A percentile compares a stretch with the other conserved stretches of the same genome.
Evolutionary conservation across 2,113 vertebrate species (phyloP).

Genomic region (Macaca fascicularis): T2T-MFA8v1.1 NC_088376.1:25824001-25824500

Average conservation of each 20-base stretch:
- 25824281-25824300: not conserved
- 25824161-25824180: not conserved
- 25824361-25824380: not conserved
- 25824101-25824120: not conserved
- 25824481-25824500: too few species aligned
- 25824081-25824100: not conserved
- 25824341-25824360: not conserved
- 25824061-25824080: not conserved
- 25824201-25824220: not conserved
- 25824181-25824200: slow-evolving; percentile 23
- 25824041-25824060: not conserved
- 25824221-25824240: not conserved
- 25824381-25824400: too few species aligned
- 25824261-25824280: not conserved
- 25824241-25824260: slow-evolving; percentile 12
- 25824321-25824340: not conserved
- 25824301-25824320: not conserved
- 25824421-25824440: too few species aligned
- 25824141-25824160: not conserved
- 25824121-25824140: not conserved
- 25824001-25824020: not conserved
- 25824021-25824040: not conserved
- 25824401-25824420: too few species aligned
- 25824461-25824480: too few species aligned
- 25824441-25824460: too few species aligned